These are phyloP conservation scores for Megalops atlanticus DNA, from an alignment of 2,113 vertebrate species.

Conservation along the genomic window DNA sequence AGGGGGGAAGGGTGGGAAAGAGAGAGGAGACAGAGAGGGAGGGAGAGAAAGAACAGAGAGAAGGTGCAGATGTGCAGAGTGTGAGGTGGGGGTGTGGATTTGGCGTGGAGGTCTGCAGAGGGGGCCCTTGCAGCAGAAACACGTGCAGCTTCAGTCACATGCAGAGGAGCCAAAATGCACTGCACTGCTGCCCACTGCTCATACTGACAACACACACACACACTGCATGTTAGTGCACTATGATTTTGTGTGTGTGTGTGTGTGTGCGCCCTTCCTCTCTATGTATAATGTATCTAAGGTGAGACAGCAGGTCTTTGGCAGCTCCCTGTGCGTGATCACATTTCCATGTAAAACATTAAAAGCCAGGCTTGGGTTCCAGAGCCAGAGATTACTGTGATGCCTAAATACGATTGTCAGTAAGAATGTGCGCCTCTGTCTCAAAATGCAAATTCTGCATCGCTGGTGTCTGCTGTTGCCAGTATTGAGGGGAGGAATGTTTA, in stretches of 20 bases:
- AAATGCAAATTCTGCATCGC: neutral
- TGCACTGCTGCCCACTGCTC: neutral
- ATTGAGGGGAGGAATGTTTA: neutral
- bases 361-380: conserved; percentile 6
- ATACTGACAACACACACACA: too few relatives aligned
- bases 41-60: neutral
- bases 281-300: neutral
- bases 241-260: neutral
- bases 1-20: too few relatives aligned
- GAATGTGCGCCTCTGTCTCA: neutral
- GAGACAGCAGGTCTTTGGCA: neutral
- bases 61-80: neutral
- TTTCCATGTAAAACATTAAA: conserved; percentile 9
- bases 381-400: neutral
- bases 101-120: neutral
- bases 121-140: neutral
- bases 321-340: conserved; percentile 2
- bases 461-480: too few relatives aligned
- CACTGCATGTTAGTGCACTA: neutral
- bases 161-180: neutral
- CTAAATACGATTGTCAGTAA: neutral
- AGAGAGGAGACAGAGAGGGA: neutral
- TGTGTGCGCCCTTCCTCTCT: neutral
- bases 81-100: neutral
- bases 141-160: neutral